Evolutionary conservation across 1,140 invertebrate genomes (phyloP), one percentile per base, ranked within the genome.

Genomic region (Lethrus apterus): DNA sequence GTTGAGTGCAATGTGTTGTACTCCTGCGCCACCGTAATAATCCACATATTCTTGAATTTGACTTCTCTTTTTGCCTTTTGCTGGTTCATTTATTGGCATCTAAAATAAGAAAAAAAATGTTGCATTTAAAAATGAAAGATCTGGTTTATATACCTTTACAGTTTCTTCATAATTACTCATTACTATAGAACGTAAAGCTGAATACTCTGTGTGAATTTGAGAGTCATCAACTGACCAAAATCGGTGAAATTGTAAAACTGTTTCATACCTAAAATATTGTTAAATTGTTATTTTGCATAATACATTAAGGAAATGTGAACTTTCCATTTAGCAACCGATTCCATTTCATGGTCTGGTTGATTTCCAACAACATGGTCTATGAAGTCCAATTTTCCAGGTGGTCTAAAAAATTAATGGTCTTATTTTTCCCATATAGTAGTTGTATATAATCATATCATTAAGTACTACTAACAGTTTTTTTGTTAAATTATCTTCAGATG

Each of bases 221-320:
- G 77, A 82, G 65, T 99, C 96, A 66, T 99, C 96, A 0, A 99
- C 92, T 2, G 95, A 98, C 96, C 96, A 99, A 68, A 98, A 99
- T 60, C 96, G 81, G 69, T 99, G 96, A 64, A 99, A 99, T 67
- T 88, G 82, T 26, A 99, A 70, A 54, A 81, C 86, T 30, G 84
- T 81, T 66, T 98, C 93, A 65, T 99, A 98, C 80, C 80, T 83
- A 50, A 45, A 59, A 59, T 52, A 51, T 11, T 38, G 45, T 33
- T 2, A 47, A 23, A 52, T 30, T 42, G 31, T 18, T 45, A 18
- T 42, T 15, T 4, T 5, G 18, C 4, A 9, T 31, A 9, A 24
- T 34, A 13, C n/a, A n/a, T n/a, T n/a, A n/a, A n/a, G n/a, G 13
- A 36, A 0, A 8, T 38, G 20, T 49, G 36, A 41, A 31, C 49